Conservation (phyloP, 2,113 vertebrate species). For the Ochotona princeps region DNA sequence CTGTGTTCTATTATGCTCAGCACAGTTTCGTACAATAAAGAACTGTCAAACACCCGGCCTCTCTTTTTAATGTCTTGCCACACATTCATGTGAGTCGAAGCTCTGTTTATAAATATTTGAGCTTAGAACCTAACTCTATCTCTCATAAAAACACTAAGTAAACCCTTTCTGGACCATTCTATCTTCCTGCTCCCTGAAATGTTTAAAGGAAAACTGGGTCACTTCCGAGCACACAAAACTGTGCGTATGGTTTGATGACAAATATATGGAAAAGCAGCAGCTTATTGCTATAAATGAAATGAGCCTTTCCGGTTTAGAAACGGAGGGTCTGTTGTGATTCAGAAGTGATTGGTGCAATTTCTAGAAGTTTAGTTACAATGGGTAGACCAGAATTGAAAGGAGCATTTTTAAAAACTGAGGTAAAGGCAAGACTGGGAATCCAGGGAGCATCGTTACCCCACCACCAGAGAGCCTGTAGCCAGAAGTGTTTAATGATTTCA, state of each 20-base stretch:
- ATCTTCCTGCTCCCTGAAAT: not conserved
- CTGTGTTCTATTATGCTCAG: not conserved
- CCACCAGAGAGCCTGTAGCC: not conserved
- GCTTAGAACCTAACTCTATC: not conserved
- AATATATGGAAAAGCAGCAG: not conserved
- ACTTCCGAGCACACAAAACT: not conserved
- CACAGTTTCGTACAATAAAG: not conserved
- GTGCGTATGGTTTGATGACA: not conserved
- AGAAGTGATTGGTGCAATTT: not conserved
- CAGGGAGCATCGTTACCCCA: constrained; percentile 29
- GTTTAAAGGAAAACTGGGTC: constrained; percentile 19
- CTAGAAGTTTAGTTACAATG: not conserved
- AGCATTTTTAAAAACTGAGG: not conserved
- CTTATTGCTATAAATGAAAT: constrained; percentile 7
- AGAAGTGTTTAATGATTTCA: constrained; percentile 39
- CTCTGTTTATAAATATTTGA: constrained; percentile 13
- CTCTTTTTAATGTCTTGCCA: not conserved
- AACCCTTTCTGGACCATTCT: not conserved
- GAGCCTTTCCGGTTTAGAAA: not conserved
- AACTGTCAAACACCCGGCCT: not conserved
- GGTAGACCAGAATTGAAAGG: constrained; percentile 24
- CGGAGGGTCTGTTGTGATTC: not conserved
- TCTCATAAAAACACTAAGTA: constrained; percentile 1
- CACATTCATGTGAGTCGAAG: not conserved
- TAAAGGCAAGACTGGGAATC: not conserved